These are phyloP conservation scores for Stichopus horrens DNA, from an alignment of 53 echinoderm and acorn worm genomes.

Conservation along the genomic window DNA sequence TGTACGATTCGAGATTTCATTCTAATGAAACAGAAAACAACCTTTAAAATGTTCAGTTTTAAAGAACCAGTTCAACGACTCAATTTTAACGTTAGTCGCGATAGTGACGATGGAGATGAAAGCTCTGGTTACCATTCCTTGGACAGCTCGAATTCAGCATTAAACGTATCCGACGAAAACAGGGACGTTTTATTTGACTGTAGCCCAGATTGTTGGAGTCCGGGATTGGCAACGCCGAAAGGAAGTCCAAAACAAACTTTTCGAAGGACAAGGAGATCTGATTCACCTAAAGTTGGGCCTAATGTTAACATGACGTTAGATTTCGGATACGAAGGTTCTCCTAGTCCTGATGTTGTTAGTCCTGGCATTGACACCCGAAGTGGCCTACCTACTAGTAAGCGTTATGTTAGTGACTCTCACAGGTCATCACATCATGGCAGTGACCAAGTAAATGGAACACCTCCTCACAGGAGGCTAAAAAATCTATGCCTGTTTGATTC, in stretches of 20 bases:
- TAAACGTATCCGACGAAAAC: conserved; percentile 53
- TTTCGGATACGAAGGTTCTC: conserved; percentile 1
- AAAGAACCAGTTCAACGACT: conserved; percentile 75
- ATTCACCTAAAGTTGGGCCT: conserved; percentile 23
- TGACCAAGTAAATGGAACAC: conserved; percentile 52
- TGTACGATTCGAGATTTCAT: no score
- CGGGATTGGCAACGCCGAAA: conserved; percentile 85
- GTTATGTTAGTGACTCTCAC: not conserved
- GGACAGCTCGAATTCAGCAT: conserved; percentile 58
- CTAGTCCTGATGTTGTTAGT: not conserved
- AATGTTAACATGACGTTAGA: not conserved
- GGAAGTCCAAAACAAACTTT: conserved; percentile 59
- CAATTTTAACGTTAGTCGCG: conserved; percentile 76
- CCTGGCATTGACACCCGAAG: not conserved
- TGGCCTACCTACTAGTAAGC: conserved; percentile 2
- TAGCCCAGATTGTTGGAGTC: conserved; percentile 74
- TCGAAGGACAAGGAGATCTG: conserved; percentile 53
- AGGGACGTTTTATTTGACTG: conserved; percentile 54
- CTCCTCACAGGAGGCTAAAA: conserved; percentile 82
- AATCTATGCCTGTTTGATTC: conserved; percentile 92
- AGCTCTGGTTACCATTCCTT: conserved; percentile 56
- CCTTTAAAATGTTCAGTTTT: conserved; percentile 1
- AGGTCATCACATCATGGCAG: no score
- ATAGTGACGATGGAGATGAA: conserved; percentile 68
- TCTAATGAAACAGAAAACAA: not conserved